Evolutionary conservation across 2,113 vertebrate species (phyloP).

Genomic region (Cromileptes altivelis): DNA sequence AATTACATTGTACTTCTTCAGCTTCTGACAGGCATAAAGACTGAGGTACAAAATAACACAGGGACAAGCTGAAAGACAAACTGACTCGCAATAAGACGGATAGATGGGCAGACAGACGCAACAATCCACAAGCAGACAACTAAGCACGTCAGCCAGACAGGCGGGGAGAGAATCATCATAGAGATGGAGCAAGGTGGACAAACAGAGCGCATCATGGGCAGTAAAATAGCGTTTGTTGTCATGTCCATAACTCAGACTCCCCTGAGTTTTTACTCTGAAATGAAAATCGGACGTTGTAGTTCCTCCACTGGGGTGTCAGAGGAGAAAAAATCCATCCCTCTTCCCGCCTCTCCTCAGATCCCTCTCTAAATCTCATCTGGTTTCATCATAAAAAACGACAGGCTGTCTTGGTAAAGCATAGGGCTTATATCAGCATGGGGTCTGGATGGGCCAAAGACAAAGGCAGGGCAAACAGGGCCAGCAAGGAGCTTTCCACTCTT

Average conservation of each 20-base stretch:
- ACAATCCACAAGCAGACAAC: slow-evolving; percentile 41
- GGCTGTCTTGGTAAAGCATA: slow-evolving; percentile 60
- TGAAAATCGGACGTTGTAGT: slow-evolving; percentile 72
- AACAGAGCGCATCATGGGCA: slow-evolving; percentile 58
- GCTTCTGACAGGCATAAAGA: slow-evolving; percentile 39
- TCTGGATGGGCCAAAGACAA: slow-evolving; percentile 52
- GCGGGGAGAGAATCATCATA: slow-evolving; percentile 40
- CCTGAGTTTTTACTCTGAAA: slow-evolving; percentile 67
- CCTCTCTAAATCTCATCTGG: slow-evolving; percentile 74
- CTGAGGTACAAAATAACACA: slow-evolving; percentile 13
- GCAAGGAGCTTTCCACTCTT: slow-evolving; percentile 18
- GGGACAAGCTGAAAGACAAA: slow-evolving; percentile 46
- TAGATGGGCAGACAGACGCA: slow-evolving; percentile 29
- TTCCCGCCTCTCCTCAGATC: slow-evolving; percentile 58
- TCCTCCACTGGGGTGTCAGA: slow-evolving; percentile 45
- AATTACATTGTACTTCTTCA: slow-evolving; percentile 42
- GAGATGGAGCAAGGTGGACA: slow-evolving; percentile 54
- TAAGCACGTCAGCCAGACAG: slow-evolving; percentile 41
- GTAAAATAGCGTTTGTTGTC: slow-evolving; percentile 63
- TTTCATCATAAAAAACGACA: slow-evolving; percentile 75
- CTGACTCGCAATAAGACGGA: slow-evolving; percentile 35
- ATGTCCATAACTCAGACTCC: slow-evolving; percentile 69
- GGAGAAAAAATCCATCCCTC: slow-evolving; percentile 63
- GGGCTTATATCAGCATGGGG: slow-evolving; percentile 66
- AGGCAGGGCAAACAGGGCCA: slow-evolving; percentile 51